Base-by-base conservation (phyloP, 1,140 invertebrate species). In the Polyergus mexicanus region DNA sequence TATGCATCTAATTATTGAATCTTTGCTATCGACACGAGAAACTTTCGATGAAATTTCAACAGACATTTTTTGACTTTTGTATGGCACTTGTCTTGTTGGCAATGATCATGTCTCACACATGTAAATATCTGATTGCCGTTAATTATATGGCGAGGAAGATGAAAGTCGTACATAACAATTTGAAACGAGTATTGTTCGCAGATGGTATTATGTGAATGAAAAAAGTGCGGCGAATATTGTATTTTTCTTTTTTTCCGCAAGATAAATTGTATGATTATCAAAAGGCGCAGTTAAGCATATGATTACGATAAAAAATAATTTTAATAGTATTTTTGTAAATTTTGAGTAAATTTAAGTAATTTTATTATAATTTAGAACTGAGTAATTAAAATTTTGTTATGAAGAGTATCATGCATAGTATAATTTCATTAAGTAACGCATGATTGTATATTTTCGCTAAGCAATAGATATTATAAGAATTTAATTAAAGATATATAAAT, bases 1-100 rank as follows among this genome's bases (percentile, higher is more conserved):
- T 58, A 58, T 72, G 10, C 19, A 56, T 74, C 19, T 74, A 74
- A 74, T 58, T 35, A 58, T 41, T 74, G 22, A 74, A 74, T 74
- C 25, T 38, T 38, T 25, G 6, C 13, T 19, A 56, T 6, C 22
- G n/a, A 6, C 10, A 60, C 10, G 56, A 60, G 32, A 8, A 28
- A 51, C 13, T 19, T 22, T 62, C 2, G 22, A 19, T 13, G 11
- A 76, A 63, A 63, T 76, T 10, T 76, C 25, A 11, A 2, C 22
- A 41, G 13, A 16, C 47, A 62, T 2, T 22, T 76, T 25, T 22
- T 77, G 5, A 2, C 13, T 78, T 66, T 62, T 62, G 44, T 13
- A 51, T 68, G 0, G 0, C 22, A 51, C 35, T 54, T 16, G 19
- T 22, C n/a, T 41, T 2, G 0, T 35, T n/a, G 25, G 32, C 16